These are phyloP conservation scores for Oryzias sinensis DNA, from an alignment of 2,797 vertebrate genomes.

Conservation along the genomic window DNA sequence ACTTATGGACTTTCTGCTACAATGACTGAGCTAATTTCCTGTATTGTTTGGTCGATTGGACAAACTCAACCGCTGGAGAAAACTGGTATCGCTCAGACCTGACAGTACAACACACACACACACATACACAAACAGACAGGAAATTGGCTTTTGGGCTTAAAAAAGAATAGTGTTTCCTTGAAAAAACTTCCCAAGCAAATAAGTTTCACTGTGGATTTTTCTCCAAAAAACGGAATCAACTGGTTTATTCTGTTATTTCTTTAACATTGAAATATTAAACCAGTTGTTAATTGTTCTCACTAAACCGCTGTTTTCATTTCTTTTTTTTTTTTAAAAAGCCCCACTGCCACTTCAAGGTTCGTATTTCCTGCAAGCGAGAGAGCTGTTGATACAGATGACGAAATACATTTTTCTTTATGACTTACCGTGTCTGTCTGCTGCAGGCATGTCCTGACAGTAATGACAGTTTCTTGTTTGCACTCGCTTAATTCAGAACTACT, in stretches of 20 bases:
- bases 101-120: not conserved
- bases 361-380: constrained; percentile 4
- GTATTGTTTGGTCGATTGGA: not conserved
- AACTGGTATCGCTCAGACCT: not conserved
- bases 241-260: no score
- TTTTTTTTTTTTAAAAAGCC: no score
- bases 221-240: no score
- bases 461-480: constrained; percentile 13
- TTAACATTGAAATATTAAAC: no score
- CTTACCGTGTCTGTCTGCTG: constrained; percentile 23
- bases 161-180: constrained; percentile 37
- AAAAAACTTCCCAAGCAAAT: no score
- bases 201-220: no score
- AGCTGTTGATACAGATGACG: not conserved
- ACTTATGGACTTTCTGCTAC: no score
- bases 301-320: no score
- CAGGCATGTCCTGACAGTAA: constrained; percentile 8
- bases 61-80: not conserved
- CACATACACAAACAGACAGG: constrained; percentile 43
- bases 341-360: constrained; percentile 10
- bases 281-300: no score
- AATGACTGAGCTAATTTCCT: no score
- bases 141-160: constrained; percentile 62
- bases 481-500: constrained; percentile 43
- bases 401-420: not conserved